Evolutionary conservation across 2,113 vertebrate species (phyloP).

Genomic region (Periophthalmus modestus): DNA sequence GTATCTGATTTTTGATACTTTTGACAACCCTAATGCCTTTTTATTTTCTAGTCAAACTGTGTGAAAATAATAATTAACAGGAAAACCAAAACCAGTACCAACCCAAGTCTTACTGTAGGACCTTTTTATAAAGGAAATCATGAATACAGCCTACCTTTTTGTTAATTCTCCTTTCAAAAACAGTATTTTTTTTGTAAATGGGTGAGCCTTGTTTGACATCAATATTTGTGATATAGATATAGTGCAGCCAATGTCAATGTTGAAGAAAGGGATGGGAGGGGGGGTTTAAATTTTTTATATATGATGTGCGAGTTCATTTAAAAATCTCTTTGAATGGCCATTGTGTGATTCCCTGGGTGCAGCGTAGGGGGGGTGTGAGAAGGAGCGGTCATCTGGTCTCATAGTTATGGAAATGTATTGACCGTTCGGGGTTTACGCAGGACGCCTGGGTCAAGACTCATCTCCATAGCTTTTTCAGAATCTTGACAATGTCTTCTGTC

Average conservation of each 20-base stretch:
- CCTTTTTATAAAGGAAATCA: no score
- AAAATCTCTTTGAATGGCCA: slow-evolving; percentile 54
- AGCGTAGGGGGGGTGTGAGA: slow-evolving; percentile 22
- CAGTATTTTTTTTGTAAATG: no score
- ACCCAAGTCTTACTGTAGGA: no score
- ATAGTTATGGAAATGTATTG: slow-evolving; percentile 76
- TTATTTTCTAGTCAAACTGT: no score
- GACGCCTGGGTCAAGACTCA: slow-evolving; percentile 53
- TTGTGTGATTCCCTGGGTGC: slow-evolving; percentile 45
- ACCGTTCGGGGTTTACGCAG: slow-evolving; percentile 43
- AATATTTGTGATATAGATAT: no score
- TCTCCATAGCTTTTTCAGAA: slow-evolving; percentile 24
- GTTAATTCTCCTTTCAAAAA: no score
- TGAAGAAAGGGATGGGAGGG: slow-evolving; percentile 13
- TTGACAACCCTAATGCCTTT: no score
- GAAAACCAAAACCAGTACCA: no score
- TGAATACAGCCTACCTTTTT: no score
- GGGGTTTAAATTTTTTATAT: not conserved
- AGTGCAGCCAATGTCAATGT: slow-evolving; percentile 17
- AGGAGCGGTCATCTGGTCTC: slow-evolving; percentile 69
- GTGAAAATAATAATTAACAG: no score
- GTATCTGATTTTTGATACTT: no score
- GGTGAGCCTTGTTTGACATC: no score
- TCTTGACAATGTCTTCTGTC: slow-evolving; percentile 34
- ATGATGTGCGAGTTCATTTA: slow-evolving; percentile 66